Conservation (phyloP, 2,888 invertebrate genomes). For the Melitaea athalia region DNA sequence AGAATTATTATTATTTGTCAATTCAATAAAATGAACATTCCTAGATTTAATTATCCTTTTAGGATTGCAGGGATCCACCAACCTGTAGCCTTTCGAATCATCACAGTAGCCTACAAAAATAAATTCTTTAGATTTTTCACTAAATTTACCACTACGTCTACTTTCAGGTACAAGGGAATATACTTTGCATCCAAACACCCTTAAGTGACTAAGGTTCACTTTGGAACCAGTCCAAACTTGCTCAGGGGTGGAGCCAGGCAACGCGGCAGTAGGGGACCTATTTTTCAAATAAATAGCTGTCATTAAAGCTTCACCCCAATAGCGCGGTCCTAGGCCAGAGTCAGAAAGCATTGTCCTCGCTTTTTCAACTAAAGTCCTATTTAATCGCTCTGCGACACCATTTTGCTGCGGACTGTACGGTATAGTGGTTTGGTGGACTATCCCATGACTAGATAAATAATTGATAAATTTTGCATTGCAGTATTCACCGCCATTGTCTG, state of each 20-base stretch:
- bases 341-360: conserved; percentile 25
- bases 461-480: too few species aligned
- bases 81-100: neutral
- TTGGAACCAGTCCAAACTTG: conserved; percentile 27
- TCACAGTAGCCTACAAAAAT: neutral
- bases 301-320: conserved; percentile 26
- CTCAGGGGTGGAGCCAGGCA: conserved; percentile 25
- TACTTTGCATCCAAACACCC: conserved; percentile 32
- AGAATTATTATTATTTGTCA: neutral
- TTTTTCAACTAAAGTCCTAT: conserved; percentile 35
- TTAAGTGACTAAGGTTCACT: conserved; percentile 16
- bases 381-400: conserved; percentile 47
- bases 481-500: too few species aligned
- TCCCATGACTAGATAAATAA: too few species aligned
- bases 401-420: conserved; percentile 49
- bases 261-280: conserved; percentile 22
- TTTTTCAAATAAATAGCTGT: conserved; percentile 38
- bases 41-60: neutral
- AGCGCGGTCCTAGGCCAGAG: conserved; percentile 20
- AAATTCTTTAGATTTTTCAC: neutral
- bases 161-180: neutral
- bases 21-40: too few species aligned
- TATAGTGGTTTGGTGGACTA: too few species aligned
- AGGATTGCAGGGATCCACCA: neutral
- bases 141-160: neutral